Evolutionary conservation across 2,888 invertebrate genomes (phyloP).

Genomic region (Polymixis lichenea): DNA sequence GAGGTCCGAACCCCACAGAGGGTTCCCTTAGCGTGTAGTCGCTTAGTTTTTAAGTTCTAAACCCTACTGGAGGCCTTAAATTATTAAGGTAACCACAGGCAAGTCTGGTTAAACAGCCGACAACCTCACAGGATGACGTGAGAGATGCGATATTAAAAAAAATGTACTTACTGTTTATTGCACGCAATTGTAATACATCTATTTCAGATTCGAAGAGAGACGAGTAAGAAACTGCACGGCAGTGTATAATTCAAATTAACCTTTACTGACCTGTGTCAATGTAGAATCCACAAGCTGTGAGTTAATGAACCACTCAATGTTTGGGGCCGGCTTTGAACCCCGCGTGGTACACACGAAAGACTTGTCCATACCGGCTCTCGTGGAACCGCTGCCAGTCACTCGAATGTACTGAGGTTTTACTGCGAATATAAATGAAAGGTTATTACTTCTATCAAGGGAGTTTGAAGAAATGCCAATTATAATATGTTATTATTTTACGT

Average conservation of each 20-base stretch:
- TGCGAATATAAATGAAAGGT: constrained; percentile 76
- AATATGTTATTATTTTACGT: constrained; percentile 1
- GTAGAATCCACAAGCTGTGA: constrained; percentile 85
- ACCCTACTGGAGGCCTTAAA: too few relatives aligned
- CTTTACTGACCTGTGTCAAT: constrained; percentile 80
- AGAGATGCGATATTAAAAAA: too few relatives aligned
- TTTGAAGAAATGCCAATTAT: not conserved
- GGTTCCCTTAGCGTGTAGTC: too few relatives aligned
- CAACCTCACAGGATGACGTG: too few relatives aligned
- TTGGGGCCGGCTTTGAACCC: constrained; percentile 96
- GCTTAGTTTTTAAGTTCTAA: too few relatives aligned
- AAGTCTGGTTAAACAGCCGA: too few relatives aligned
- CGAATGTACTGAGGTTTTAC: constrained; percentile 95
- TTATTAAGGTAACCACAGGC: too few relatives aligned
- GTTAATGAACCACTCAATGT: constrained; percentile 95
- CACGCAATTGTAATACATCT: not conserved
- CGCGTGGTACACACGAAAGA: constrained; percentile 94
- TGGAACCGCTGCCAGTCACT: constrained; percentile 92
- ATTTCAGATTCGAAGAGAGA: not conserved
- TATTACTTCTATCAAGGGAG: not conserved
- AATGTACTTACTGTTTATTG: not conserved
- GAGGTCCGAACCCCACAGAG: too few relatives aligned
- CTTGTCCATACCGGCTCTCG: constrained; percentile 94
- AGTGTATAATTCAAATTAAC: not conserved
- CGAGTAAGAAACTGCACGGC: not conserved